Conservation (phyloP, 2,113 vertebrate species). For the Phocoena phocoena region DNA sequence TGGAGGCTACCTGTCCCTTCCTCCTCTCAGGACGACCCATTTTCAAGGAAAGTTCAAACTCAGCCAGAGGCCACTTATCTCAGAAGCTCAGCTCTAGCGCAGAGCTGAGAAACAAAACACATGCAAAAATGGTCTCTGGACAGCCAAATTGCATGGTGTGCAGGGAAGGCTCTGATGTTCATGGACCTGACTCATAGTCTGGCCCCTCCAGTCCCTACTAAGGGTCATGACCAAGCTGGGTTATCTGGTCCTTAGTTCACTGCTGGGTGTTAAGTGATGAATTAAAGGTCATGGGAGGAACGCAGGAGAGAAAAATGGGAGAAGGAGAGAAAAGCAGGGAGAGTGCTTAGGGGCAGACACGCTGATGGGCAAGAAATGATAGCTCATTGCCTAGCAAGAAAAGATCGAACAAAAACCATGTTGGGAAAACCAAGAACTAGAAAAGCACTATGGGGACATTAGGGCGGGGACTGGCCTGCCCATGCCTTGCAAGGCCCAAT, state of each 20-base stretch:
- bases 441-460: neutral
- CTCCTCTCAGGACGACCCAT: neutral
- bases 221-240: neutral
- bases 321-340: neutral
- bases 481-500: no score
- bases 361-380: neutral
- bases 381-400: neutral
- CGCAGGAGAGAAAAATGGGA: neutral
- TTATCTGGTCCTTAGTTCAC: neutral
- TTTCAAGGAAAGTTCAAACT: neutral
- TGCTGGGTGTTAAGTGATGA: neutral
- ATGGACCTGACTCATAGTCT: neutral
- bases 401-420: neutral
- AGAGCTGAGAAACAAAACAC: neutral
- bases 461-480: neutral
- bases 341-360: neutral
- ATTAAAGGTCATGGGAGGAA: neutral
- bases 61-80: neutral
- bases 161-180: neutral
- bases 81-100: slow-evolving; percentile 13
- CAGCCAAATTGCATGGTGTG: neutral
- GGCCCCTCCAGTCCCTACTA: neutral
- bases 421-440: neutral
- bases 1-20: neutral
- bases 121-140: neutral